Percentiles rank a stretch among this genome's conserved stretches.
phyloP scores from a whole-genome alignment of 2,888 invertebrate genomes.

The Synanthedon tipuliformis region DNA sequence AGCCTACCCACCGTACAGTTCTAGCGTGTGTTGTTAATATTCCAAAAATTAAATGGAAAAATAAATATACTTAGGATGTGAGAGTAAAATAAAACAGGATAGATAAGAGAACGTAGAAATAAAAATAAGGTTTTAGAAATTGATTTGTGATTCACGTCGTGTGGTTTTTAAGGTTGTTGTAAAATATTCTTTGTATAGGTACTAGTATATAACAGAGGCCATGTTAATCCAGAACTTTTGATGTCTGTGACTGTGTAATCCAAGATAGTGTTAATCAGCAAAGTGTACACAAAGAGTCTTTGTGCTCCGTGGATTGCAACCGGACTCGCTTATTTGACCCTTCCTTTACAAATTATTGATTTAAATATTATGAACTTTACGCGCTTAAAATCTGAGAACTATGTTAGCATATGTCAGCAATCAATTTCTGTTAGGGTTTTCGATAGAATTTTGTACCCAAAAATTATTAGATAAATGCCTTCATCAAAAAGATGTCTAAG shows the following conservation, averaged over 20 bases:
- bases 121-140: constrained; percentile 13
- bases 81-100: constrained; percentile 32
- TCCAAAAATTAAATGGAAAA: constrained; percentile 2
- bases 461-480: no score
- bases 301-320: constrained; percentile 71
- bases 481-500: no score
- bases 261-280: constrained; percentile 66
- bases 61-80: not conserved
- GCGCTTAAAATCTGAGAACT: no score
- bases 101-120: constrained; percentile 55
- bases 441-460: no score
- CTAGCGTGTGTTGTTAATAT: constrained; percentile 16
- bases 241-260: constrained; percentile 69
- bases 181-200: no score
- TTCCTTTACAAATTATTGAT: not conserved
- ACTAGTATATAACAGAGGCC: no score
- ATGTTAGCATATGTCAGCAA: no score
- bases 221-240: constrained; percentile 10
- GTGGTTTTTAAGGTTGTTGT: no score
- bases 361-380: no score
- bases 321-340: constrained; percentile 49
- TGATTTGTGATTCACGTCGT: no score
- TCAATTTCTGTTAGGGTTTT: no score
- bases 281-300: constrained; percentile 69
- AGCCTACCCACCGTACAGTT: constrained; percentile 49